Evolutionary conservation across 2,113 vertebrate genomes (phyloP), one percentile per base, ranked within the genome.

Genomic region (Melanerpes aurifrons): DNA sequence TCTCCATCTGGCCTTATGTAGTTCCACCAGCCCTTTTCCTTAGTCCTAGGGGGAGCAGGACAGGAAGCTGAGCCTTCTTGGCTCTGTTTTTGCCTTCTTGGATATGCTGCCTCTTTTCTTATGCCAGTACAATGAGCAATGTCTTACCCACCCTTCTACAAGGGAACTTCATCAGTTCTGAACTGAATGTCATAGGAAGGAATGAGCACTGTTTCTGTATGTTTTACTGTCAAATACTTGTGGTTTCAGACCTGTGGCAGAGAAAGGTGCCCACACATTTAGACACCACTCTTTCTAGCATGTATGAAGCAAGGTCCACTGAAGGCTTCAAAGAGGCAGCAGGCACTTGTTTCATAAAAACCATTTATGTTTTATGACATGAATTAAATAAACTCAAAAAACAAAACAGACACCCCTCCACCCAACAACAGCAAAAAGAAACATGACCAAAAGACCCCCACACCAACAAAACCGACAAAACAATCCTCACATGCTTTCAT

Each of bases 281-380:
- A 82, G 20, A 9, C 10, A 8, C 11, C 12, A 8, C 21, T 7
- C 80, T 50, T 78, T 9, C 57, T 53, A 59, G 47, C 32, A 31
- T 8, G 1, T 10, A 7, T 15, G 7, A 29, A 19, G 5, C 26
- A 53, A 64, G 18, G 15, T 29, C 54, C 2, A 0, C 32, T 37
- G 26, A n/a, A 1, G 5, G 16, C 5, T 59, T 10, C 15, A 19
- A 40, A 3, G 4, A 72, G 35, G 71, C 29, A 18, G 0, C 0
- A 18, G 59, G 3, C 4, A 3, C 9, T 47, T 32, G 3, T 29
- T 90, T 59, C 20, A 9, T 31, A 48, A 50, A 2, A 56, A 64
- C 77, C 19, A 6, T 3, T 9, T 5, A 7, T 58, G 6, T 5
- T 75, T 79, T 63, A 10, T 25, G 26, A 24, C 26, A 10, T 20